These are phyloP conservation scores for Dasysyrphus albostriatus DNA, from an alignment of 2,888 invertebrate species.

Conservation along the genomic window DNA sequence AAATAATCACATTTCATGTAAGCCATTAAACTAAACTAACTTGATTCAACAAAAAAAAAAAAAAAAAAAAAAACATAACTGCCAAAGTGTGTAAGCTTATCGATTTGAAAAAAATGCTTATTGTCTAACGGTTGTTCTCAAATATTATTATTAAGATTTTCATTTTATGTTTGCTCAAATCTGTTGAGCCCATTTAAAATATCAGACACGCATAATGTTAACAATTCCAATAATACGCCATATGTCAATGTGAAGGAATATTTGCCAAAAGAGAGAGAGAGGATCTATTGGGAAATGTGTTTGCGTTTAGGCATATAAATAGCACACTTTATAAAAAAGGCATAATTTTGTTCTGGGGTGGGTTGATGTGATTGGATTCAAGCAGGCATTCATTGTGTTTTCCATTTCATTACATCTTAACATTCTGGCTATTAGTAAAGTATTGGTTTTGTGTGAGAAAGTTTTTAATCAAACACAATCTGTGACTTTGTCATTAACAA, in stretches of 20 bases:
- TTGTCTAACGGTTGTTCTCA: background rate
- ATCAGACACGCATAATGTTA: background rate
- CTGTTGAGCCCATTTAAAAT: background rate
- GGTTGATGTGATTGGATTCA: background rate
- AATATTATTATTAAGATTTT: slow-evolving; percentile 1
- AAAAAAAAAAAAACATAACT: no score
- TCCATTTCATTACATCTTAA: no score
- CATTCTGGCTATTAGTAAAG: background rate
- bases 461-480: no score
- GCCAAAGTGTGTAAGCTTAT: background rate
- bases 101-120: background rate
- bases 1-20: slow-evolving; percentile 1
- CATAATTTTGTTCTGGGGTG: background rate
- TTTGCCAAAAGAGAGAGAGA: background rate
- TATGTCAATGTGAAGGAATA: background rate
- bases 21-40: background rate
- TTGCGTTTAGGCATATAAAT: background rate
- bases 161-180: background rate
- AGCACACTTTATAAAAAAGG: background rate
- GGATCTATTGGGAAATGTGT: background rate
- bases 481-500: no score
- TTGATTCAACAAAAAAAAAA: background rate
- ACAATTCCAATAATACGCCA: background rate
- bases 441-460: no score
- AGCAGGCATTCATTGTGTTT: background rate